Conservation (phyloP, 2,888 invertebrate species). For the Ceramica pisi region DNA sequence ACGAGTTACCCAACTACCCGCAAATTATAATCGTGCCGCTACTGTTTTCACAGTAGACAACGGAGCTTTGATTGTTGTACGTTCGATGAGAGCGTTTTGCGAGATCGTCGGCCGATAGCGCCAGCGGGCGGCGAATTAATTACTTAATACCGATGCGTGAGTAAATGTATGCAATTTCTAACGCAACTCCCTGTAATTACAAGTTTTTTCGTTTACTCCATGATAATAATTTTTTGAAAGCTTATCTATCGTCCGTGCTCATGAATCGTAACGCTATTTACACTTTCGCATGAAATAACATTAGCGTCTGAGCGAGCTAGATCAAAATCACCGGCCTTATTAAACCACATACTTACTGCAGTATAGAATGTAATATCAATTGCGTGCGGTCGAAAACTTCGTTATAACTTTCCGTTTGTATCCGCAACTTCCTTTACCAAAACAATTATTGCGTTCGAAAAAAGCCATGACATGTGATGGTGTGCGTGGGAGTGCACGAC, state of each 20-base stretch:
- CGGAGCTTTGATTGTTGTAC: slow-evolving; percentile 81
- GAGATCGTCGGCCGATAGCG: slow-evolving; percentile 86
- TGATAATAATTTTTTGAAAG: slow-evolving; percentile 86
- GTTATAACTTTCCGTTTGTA: slow-evolving; percentile 80
- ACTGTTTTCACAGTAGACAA: slow-evolving; percentile 81
- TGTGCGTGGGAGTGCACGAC: slow-evolving; percentile 81
- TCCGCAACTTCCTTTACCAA: slow-evolving; percentile 85
- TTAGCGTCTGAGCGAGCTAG: slow-evolving; percentile 68
- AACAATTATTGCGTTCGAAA: slow-evolving; percentile 80
- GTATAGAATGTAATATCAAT: slow-evolving; percentile 70
- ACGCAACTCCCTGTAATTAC: slow-evolving; percentile 84
- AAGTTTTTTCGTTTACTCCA: slow-evolving; percentile 82
- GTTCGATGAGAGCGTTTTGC: slow-evolving; percentile 80
- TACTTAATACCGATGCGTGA: slow-evolving; percentile 89
- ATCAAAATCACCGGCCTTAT: slow-evolving; percentile 70
- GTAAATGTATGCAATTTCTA: slow-evolving; percentile 86
- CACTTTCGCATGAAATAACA: slow-evolving; percentile 80
- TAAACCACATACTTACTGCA: slow-evolving; percentile 57
- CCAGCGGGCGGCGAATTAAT: slow-evolving; percentile 82
- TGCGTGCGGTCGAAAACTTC: slow-evolving; percentile 78
- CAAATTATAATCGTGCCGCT: slow-evolving; percentile 82
- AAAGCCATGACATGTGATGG: slow-evolving; percentile 65
- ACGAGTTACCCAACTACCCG: slow-evolving; percentile 84
- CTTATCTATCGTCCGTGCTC: slow-evolving; percentile 87
- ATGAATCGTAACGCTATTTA: slow-evolving; percentile 83